Evolutionary conservation across 2,797 vertebrate species (phyloP), one percentile per base, ranked within the genome.

Genomic region (Odontamblyopus rebecca): DNA sequence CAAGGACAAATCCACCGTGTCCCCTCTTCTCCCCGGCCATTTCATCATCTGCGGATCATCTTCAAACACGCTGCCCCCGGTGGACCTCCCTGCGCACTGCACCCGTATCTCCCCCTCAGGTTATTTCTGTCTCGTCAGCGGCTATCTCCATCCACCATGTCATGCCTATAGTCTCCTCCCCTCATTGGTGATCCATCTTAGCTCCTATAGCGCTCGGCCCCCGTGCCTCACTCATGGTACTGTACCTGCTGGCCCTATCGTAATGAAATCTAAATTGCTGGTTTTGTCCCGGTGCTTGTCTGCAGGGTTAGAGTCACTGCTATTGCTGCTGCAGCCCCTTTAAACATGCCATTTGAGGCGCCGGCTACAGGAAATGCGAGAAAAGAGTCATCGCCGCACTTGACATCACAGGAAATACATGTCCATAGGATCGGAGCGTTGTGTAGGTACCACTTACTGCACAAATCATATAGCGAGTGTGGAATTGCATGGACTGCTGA

Each of bases 231-330:
- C 35, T 3, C 78, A 70, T 80, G 57, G 57, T 75, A 80, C 88
- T 84, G 82, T 84, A 88, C 80, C 80, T 84, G 71, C 27, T 32
- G 82, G 82, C 15, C 18, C 73, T 92, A 92, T 91, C 89, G 29
- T 90, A 89, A 89, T 89, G 85, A 88, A 88, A 91, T 90, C 90
- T 90, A 90, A 90, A 90, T 91, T 83, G 83, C 81, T 77, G 79
- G 75, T 80, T 74, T 81, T 83, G 82, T 88, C 79, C 81, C 11
- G 71, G n/a, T 29, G 56, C 80, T 80, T 76, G 74, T 85, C 81
- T 76, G 83, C 74, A 74, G 64, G 67, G 77, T 78, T 68, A 64
- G 68, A 61, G 61, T 67, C 0, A 66, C 76, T 51, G 73, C 63
- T 50, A 2, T 71, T 30, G 15, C 68, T 5, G 62, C 35, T 62